Conservation (phyloP, 2,113 vertebrate genomes). For the Hippolais icterina region DNA sequence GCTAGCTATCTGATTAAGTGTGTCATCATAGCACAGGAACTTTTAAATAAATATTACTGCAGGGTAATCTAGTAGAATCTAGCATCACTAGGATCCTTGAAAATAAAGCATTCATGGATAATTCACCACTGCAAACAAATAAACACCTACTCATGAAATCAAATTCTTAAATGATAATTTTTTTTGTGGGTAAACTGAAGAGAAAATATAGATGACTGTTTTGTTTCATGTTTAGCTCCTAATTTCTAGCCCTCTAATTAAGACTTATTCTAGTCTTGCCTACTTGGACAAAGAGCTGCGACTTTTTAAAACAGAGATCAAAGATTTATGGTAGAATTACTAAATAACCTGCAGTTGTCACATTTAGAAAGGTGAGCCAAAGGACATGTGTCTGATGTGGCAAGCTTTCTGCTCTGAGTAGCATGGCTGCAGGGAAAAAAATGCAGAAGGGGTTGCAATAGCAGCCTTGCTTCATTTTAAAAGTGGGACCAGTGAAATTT, state of each 20-base stretch:
- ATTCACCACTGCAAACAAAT: neutral
- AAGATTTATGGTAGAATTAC: neutral
- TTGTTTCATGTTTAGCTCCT: neutral
- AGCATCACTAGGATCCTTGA: neutral
- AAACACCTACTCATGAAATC: neutral
- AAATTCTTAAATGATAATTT: neutral
- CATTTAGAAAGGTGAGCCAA: conserved; percentile 36
- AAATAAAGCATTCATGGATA: neutral
- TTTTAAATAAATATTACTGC: neutral
- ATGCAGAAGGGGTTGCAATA: neutral
- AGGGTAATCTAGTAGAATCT: neutral
- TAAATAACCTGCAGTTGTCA: conserved; percentile 15
- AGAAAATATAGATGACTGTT: neutral
- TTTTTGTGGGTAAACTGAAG: neutral
- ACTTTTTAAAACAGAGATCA: neutral
- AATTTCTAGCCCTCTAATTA: neutral
- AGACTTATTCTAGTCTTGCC: neutral
- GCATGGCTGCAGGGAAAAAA: neutral
- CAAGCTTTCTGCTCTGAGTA: neutral
- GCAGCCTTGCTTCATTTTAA: neutral
- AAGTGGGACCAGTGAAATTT: neutral
- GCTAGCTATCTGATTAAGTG: neutral
- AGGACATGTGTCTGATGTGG: neutral
- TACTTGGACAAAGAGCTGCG: neutral
- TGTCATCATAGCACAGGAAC: neutral